These are phyloP conservation scores for Mythimna albipuncta DNA, from an alignment of 2,888 invertebrate species.

Conservation along the genomic window DNA sequence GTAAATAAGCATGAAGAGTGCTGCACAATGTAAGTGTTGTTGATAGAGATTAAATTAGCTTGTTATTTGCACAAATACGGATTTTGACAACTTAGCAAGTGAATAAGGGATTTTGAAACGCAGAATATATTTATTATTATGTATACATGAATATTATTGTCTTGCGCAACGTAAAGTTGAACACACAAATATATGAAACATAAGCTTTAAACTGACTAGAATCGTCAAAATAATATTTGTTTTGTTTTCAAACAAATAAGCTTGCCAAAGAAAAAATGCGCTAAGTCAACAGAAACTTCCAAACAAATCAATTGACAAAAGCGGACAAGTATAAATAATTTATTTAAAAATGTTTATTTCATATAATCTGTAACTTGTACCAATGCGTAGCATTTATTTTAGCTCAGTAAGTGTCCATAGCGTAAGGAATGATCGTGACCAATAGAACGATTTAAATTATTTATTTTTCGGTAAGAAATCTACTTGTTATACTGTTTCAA, in stretches of 20 bases:
- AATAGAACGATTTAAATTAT: slow-evolving; percentile 37
- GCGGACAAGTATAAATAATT: slow-evolving; percentile 30
- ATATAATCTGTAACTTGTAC: slow-evolving; percentile 35
- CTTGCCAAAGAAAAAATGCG: not conserved
- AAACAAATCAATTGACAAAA: slow-evolving; percentile 23
- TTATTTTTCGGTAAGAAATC: slow-evolving; percentile 24
- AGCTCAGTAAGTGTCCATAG: slow-evolving; percentile 50
- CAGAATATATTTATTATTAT: slow-evolving; percentile 1
- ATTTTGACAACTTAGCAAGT: not conserved
- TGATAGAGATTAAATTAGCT: slow-evolving; percentile 29
- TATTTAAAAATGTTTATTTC: slow-evolving; percentile 22
- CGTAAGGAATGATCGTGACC: slow-evolving; percentile 48
- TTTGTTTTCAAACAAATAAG: not conserved
- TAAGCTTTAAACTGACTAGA: slow-evolving; percentile 39
- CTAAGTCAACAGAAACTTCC: slow-evolving; percentile 29
- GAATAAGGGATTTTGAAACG: not conserved
- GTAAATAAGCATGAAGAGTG: slow-evolving; percentile 9
- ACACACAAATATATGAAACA: slow-evolving; percentile 16
- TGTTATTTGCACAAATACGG: slow-evolving; percentile 42
- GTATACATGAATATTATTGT: not conserved
- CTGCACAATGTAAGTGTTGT: slow-evolving; percentile 30
- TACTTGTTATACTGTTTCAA: slow-evolving; percentile 30
- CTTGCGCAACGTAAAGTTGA: slow-evolving; percentile 13
- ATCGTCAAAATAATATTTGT: slow-evolving; percentile 1
- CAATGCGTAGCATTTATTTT: slow-evolving; percentile 63